A percentile compares a stretch with the other conserved stretches of the same genome.
These are phyloP conservation scores for Eupsilia transversa DNA, from an alignment of 2,888 invertebrate genomes.

Conservation along the genomic window DNA sequence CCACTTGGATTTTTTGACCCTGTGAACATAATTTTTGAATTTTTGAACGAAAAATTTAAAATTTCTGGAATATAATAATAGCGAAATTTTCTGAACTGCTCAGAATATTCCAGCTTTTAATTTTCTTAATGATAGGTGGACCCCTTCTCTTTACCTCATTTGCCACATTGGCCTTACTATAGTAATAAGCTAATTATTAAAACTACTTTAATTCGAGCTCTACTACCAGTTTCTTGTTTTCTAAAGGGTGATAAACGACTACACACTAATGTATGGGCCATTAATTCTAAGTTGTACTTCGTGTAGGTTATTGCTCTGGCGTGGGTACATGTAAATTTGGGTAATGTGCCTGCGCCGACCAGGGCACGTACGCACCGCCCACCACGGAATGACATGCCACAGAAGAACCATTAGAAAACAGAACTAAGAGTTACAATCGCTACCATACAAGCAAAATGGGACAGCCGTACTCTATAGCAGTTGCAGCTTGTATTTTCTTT, in stretches of 20 bases:
- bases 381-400: slow-evolving; percentile 1
- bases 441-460: neutral
- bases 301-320: slow-evolving; percentile 41
- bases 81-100: no score
- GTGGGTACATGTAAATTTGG: slow-evolving; percentile 29
- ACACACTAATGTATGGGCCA: slow-evolving; percentile 2
- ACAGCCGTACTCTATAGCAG: neutral
- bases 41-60: no score
- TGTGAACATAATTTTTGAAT: no score
- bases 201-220: slow-evolving; percentile 4
- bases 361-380: slow-evolving; percentile 59
- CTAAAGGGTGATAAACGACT: neutral
- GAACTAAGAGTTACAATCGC: neutral
- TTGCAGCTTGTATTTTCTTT: neutral
- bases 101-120: no score
- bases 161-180: no score
- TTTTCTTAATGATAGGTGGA: no score
- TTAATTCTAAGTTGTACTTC: slow-evolving; percentile 29
- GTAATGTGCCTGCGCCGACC: slow-evolving; percentile 43
- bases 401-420: slow-evolving; percentile 34
- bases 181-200: neutral
- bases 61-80: no score
- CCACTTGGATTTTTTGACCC: no score
- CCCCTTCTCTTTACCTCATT: no score
- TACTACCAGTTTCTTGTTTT: neutral